Evolutionary conservation across 2,888 invertebrate species (phyloP).

Genomic region (Ganaspis brasiliensis): DNA sequence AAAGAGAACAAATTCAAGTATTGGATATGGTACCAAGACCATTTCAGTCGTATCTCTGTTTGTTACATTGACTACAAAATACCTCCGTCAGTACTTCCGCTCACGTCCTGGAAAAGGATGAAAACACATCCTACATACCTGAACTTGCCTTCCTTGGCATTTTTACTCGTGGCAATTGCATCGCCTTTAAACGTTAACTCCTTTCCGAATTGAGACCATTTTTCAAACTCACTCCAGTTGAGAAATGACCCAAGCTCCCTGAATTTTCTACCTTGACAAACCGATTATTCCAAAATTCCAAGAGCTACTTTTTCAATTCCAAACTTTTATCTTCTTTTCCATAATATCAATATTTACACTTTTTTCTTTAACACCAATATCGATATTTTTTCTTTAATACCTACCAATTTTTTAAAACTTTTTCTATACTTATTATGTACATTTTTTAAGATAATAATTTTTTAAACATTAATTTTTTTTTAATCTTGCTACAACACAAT

Average conservation of each 20-base stretch:
- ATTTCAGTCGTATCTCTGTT: slow-evolving; percentile 68
- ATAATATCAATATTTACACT: background rate
- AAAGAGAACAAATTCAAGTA: slow-evolving; percentile 81
- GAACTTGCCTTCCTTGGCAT: slow-evolving; percentile 83
- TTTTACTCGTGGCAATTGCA: slow-evolving; percentile 83
- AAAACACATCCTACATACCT: too few species aligned
- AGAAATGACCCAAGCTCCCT: slow-evolving; percentile 15
- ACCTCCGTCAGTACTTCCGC: slow-evolving; percentile 83
- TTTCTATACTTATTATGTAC: too few species aligned
- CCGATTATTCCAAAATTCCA: slow-evolving; percentile 17
- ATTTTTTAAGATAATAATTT: too few species aligned
- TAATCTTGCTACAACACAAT: too few species aligned
- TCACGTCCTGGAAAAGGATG: slow-evolving; percentile 81
- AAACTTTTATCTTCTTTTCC: background rate
- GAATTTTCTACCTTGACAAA: slow-evolving; percentile 14
- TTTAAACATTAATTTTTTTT: too few species aligned
- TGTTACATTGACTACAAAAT: slow-evolving; percentile 84
- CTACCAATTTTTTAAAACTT: too few species aligned
- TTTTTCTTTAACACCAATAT: background rate
- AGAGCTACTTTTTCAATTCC: slow-evolving; percentile 5
- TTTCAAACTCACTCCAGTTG: slow-evolving; percentile 34
- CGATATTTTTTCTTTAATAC: background rate
- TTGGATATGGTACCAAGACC: slow-evolving; percentile 84
- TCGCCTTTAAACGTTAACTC: slow-evolving; percentile 80
- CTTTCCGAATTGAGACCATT: slow-evolving; percentile 22